Evolutionary conservation across 2,113 vertebrate genomes (phyloP).

Genomic region (Tenrec ecaudatus): DNA sequence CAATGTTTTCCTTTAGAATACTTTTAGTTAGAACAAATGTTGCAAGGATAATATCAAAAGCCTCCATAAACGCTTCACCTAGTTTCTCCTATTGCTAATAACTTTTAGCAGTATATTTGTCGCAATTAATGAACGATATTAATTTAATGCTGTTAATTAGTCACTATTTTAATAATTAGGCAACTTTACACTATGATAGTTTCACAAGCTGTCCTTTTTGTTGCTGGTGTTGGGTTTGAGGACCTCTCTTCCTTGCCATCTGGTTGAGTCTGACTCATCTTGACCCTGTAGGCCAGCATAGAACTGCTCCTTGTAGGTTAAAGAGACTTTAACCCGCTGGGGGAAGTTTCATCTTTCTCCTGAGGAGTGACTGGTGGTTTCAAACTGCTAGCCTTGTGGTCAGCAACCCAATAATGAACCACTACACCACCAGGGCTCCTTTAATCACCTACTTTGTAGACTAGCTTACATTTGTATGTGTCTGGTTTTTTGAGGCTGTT

Average conservation of each 20-base stretch:
- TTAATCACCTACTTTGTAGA: not conserved
- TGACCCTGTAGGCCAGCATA: too few relatives aligned
- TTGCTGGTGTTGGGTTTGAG: not conserved
- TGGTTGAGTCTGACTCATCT: too few relatives aligned
- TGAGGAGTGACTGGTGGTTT: too few relatives aligned
- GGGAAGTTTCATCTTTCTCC: too few relatives aligned
- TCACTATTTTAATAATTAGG: not conserved
- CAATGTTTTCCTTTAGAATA: too few relatives aligned
- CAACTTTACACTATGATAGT: not conserved
- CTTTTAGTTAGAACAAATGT: not conserved
- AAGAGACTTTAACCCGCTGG: too few relatives aligned
- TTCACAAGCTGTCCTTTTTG: not conserved
- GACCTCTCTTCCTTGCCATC: not conserved
- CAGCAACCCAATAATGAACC: too few relatives aligned
- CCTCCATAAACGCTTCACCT: rapidly evolving
- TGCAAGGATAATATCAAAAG: not conserved
- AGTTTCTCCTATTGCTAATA: not conserved
- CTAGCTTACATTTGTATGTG: not conserved
- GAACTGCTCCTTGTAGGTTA: too few relatives aligned
- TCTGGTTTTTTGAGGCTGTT: not conserved
- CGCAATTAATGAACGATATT: not conserved
- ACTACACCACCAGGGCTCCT: too few relatives aligned
- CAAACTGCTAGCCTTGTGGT: too few relatives aligned
- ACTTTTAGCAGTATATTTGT: not conserved
- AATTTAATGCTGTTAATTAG: not conserved